Percentiles rank a stretch among this genome's conserved stretches.
Evolutionary conservation across 2,113 vertebrate species (phyloP).

Genomic region (Neoarius graeffei): DNA sequence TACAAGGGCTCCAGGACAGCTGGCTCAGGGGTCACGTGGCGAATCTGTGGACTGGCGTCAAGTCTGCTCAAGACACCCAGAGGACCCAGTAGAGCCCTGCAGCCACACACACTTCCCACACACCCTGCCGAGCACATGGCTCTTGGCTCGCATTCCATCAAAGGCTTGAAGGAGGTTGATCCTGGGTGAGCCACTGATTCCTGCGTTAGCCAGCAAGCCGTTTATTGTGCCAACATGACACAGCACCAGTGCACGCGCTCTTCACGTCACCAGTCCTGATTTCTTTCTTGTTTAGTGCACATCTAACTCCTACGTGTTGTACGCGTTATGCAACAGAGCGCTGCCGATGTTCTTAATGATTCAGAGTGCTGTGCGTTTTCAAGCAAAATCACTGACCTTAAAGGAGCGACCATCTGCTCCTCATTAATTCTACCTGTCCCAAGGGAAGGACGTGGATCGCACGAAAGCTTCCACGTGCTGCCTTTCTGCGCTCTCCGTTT

Average conservation of each 20-base stretch:
- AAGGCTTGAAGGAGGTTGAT: slow-evolving; percentile 37
- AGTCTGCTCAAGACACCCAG: slow-evolving; percentile 43
- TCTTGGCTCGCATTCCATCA: slow-evolving; percentile 16
- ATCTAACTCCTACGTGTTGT: background rate
- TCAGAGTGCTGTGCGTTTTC: slow-evolving; percentile 49
- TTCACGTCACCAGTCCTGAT: background rate
- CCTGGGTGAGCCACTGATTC: slow-evolving; percentile 32
- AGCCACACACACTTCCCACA: slow-evolving; percentile 17
- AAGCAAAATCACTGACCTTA: slow-evolving; percentile 57
- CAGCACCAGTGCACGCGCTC: background rate
- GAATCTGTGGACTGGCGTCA: slow-evolving; percentile 27
- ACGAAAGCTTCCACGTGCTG: slow-evolving; percentile 36
- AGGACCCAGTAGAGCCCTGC: slow-evolving; percentile 28
- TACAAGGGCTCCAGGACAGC: slow-evolving; percentile 51
- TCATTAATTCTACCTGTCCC: slow-evolving; percentile 57
- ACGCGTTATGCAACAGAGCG: slow-evolving; percentile 35
- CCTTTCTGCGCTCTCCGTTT: slow-evolving; percentile 26
- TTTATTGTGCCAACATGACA: slow-evolving; percentile 3
- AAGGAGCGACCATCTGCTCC: slow-evolving; percentile 59
- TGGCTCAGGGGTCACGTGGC: slow-evolving; percentile 25
- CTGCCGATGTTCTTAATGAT: slow-evolving; percentile 45
- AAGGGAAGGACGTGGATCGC: slow-evolving; percentile 53
- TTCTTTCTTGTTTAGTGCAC: slow-evolving; percentile 28
- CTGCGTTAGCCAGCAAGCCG: slow-evolving; percentile 3
- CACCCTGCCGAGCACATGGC: slow-evolving; percentile 25